A percentile compares a stretch with the other conserved stretches of the same genome.
These are phyloP conservation scores for Lucinisca nassula DNA, from an alignment of 2,888 invertebrate genomes.

Conservation along the genomic window DNA sequence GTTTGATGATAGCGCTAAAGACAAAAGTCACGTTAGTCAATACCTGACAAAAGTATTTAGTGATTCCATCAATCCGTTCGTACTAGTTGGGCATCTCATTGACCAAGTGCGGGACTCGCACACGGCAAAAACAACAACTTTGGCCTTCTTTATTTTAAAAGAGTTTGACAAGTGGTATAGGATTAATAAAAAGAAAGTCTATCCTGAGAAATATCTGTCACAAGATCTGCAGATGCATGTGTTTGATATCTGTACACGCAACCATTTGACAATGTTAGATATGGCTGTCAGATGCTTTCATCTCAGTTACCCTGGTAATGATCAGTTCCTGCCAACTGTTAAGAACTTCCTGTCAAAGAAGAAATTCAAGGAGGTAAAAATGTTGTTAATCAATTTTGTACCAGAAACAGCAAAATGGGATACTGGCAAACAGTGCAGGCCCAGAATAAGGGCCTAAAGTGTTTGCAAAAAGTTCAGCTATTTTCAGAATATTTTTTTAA, in stretches of 20 bases:
- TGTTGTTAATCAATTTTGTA: no score
- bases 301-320: slow-evolving; percentile 76
- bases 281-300: slow-evolving; percentile 76
- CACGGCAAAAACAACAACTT: slow-evolving; percentile 73
- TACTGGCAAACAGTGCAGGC: no score
- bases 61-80: slow-evolving; percentile 70
- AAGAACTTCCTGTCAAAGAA: slow-evolving; percentile 68
- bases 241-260: slow-evolving; percentile 72
- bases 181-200: slow-evolving; percentile 22
- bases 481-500: no score
- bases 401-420: no score
- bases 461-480: no score
- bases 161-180: slow-evolving; percentile 77
- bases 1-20: slow-evolving; percentile 65
- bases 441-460: no score
- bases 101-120: slow-evolving; percentile 68
- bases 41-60: slow-evolving; percentile 54
- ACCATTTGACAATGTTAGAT: slow-evolving; percentile 78
- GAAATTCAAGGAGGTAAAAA: slow-evolving; percentile 82
- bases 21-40: slow-evolving; percentile 59
- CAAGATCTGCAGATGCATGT: slow-evolving; percentile 72
- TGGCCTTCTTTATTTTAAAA: slow-evolving; percentile 75
- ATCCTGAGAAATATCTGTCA: slow-evolving; percentile 59
- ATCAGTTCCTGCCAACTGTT: slow-evolving; percentile 77
- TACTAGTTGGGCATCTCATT: slow-evolving; percentile 65